Conservation (phyloP, 2,888 invertebrate species). For the Pegoplata infirma region DNA sequence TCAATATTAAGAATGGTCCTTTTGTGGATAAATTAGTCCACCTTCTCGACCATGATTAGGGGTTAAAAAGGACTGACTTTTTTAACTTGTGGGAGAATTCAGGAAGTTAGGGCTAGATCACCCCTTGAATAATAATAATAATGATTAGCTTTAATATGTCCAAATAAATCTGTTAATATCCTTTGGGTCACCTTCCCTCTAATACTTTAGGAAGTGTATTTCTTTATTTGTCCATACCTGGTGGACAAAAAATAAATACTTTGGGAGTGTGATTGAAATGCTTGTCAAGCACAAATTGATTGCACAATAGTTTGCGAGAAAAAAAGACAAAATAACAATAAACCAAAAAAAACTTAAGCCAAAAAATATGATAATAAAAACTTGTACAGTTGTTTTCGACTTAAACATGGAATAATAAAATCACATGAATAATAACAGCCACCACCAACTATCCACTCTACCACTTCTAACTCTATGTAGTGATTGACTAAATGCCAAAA, state of each 20-base stretch:
- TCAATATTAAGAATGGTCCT: too few species aligned
- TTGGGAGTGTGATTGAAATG: conserved; percentile 44
- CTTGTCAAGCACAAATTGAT: conserved; percentile 58
- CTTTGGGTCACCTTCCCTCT: background rate
- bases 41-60: too few species aligned
- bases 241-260: background rate
- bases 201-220: background rate
- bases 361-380: conserved; percentile 37
- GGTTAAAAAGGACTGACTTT: too few species aligned
- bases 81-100: too few species aligned
- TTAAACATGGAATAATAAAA: conserved; percentile 35
- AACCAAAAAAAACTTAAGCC: background rate
- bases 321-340: background rate
- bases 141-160: too few species aligned
- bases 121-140: too few species aligned
- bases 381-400: conserved; percentile 44
- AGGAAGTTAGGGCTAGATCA: too few species aligned
- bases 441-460: background rate
- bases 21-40: too few species aligned
- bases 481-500: conserved; percentile 46
- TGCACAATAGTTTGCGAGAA: conserved; percentile 20
- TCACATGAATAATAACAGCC: too few species aligned
- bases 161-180: background rate
- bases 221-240: background rate
- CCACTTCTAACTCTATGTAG: conserved; percentile 24